Base-by-base conservation (phyloP, 2,113 vertebrate genomes). In the Tychaedon coryphoeus region DNA sequence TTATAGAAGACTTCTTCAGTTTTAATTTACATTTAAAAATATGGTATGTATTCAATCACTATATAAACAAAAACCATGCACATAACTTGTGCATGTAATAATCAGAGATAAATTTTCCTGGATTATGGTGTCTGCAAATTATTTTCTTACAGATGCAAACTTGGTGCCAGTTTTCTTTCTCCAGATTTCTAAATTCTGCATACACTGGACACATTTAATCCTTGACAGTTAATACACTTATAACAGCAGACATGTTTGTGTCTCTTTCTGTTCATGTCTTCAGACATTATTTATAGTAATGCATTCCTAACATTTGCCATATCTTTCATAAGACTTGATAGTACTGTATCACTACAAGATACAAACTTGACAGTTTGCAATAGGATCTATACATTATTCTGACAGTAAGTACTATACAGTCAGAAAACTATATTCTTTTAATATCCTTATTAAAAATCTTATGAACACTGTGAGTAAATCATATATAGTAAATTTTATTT, bases 331-430 rank as follows among this genome's bases (percentile, higher is more conserved):
- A 88, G 75, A 92, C 66, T 88, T 96, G 66, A 93, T 84, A 85
- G 75, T 87, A 95, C 85, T 15, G 19, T 87, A 97, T 82, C 28
- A 42, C 43, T 95, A 88, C 82, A 94, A 95, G 84, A 96, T 83
- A 96, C 72, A 96, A 97, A 96, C 96, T 86, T 96, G 93, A 95
- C 94, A 97, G 95, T 84, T 83, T 96, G 88, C 81, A 97, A 95
- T 34, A 95, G 73, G 31, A 95, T 95, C 83, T 96, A 73, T 53
- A 94, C 89, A 91, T 78, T 94, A 95, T 95, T 97, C 67, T 94
- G 90, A 96, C 88, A 97, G 70, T 86, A 97, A 97, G 83, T 56
- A 94, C 64, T 75, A 89, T 36, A 84, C 1, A 88, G 78, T 25
- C 62, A 94, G 60, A 83, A 94, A 91, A 79, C 42, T 65, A 91